These are phyloP conservation scores for Cepaea hortensis DNA, from an alignment of 2,888 invertebrate genomes.

Conservation along the genomic window DNA sequence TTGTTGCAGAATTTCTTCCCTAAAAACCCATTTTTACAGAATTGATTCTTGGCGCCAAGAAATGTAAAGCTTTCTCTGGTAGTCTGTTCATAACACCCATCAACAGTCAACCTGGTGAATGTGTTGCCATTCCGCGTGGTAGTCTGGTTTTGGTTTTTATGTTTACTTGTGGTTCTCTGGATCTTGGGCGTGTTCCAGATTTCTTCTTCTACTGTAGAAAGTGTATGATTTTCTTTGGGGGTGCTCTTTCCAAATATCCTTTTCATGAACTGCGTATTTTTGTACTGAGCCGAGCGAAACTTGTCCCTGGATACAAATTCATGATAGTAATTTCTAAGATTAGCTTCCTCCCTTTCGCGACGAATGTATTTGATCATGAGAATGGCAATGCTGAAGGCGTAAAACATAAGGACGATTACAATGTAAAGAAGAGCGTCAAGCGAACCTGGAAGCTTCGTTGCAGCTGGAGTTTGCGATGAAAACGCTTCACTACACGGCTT, in stretches of 20 bases:
- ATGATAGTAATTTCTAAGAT: slow-evolving; percentile 63
- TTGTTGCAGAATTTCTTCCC: slow-evolving; percentile 47
- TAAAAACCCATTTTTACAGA: slow-evolving; percentile 42
- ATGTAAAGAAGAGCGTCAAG: slow-evolving; percentile 67
- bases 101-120: slow-evolving; percentile 37
- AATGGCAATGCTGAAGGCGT: slow-evolving; percentile 66
- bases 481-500: slow-evolving; percentile 42
- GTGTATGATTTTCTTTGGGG: background rate
- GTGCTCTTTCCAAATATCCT: slow-evolving; percentile 32
- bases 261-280: slow-evolving; percentile 47
- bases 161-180: background rate
- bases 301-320: slow-evolving; percentile 58
- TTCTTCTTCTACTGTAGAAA: slow-evolving; percentile 16
- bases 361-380: slow-evolving; percentile 68
- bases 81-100: slow-evolving; percentile 23
- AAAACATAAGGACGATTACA: slow-evolving; percentile 66
- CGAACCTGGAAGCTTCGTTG: slow-evolving; percentile 44
- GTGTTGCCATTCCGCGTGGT: slow-evolving; percentile 33
- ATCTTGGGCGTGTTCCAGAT: background rate
- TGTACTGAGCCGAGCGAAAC: slow-evolving; percentile 45
- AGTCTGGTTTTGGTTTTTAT: slow-evolving; percentile 30
- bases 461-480: slow-evolving; percentile 45
- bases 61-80: slow-evolving; percentile 44
- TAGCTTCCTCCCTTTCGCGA: slow-evolving; percentile 65
- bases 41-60: slow-evolving; percentile 45